These are phyloP conservation scores for Drosophila dives DNA, from an alignment of 2,888 invertebrate species.

Conservation along the genomic window DNA sequence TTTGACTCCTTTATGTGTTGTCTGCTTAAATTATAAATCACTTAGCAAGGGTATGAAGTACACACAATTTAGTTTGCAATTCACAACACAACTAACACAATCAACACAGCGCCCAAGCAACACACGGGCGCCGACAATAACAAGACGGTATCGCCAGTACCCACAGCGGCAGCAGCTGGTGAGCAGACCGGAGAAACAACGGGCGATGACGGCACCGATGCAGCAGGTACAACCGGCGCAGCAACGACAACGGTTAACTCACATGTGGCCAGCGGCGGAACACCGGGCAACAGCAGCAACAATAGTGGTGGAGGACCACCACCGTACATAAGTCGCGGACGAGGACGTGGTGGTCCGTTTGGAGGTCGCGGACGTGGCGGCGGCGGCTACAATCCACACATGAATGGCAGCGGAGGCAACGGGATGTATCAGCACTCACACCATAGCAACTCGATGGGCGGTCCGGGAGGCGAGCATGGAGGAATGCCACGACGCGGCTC, in stretches of 20 bases:
- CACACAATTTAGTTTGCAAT: neutral
- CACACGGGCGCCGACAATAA: conserved; percentile 84
- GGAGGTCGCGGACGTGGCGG: conserved; percentile 70
- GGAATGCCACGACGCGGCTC: conserved; percentile 82
- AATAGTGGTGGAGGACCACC: conserved; percentile 59
- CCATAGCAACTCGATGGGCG: conserved; percentile 64
- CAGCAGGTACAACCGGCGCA: conserved; percentile 24
- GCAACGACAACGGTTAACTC: conserved; percentile 46
- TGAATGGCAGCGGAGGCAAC: conserved; percentile 73
- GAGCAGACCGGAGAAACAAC: conserved; percentile 42
- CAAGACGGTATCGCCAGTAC: conserved; percentile 83
- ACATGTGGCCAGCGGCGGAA: conserved; percentile 57
- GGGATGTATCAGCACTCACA: conserved; percentile 76
- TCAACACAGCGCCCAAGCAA: conserved; percentile 78
- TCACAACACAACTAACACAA: conserved; percentile 9
- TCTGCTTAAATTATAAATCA: neutral
- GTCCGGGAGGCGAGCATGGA: conserved; percentile 73
- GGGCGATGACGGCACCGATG: conserved; percentile 54
- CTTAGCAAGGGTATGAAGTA: conserved; percentile 1
- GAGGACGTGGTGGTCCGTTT: conserved; percentile 82
- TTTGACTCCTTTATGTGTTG: too few relatives aligned
- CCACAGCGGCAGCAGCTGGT: conserved; percentile 60
- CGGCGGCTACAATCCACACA: conserved; percentile 82
- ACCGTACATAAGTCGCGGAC: conserved; percentile 75
- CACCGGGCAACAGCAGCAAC: conserved; percentile 40